Evolutionary conservation across 2,797 vertebrate genomes (phyloP).

Genomic region (Avahi laniger): DNA sequence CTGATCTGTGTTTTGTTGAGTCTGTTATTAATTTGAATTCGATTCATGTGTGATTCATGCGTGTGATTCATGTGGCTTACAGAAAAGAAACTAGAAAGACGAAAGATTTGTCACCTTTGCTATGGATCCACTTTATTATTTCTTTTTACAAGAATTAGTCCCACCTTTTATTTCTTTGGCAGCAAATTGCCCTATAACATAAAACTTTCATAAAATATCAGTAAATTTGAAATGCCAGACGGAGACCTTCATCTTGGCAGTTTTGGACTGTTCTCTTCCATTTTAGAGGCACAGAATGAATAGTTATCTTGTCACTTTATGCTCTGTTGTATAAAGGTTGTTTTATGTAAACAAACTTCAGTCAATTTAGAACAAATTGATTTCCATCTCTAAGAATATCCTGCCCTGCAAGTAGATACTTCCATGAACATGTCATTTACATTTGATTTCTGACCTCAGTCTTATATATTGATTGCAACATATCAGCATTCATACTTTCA

Average conservation of each 20-base stretch:
- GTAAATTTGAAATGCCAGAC: slow-evolving; percentile 66
- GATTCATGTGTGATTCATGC: background rate
- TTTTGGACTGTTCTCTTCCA: slow-evolving; percentile 56
- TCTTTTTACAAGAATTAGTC: slow-evolving; percentile 45
- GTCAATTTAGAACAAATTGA: slow-evolving; percentile 60
- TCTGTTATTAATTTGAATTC: background rate
- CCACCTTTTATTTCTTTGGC: slow-evolving; percentile 46
- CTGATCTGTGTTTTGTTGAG: background rate
- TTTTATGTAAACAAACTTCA: slow-evolving; percentile 60
- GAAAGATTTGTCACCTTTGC: slow-evolving; percentile 21
- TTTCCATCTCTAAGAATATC: background rate
- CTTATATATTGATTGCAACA: background rate
- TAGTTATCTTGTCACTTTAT: slow-evolving; percentile 53
- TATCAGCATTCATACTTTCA: background rate
- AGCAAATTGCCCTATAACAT: slow-evolving; percentile 65
- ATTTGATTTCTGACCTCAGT: slow-evolving; percentile 45
- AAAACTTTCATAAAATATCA: slow-evolving; percentile 69
- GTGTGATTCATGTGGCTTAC: background rate
- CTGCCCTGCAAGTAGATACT: background rate
- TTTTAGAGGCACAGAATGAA: slow-evolving; percentile 45
- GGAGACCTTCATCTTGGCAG: slow-evolving; percentile 41
- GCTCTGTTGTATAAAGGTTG: slow-evolving; percentile 47
- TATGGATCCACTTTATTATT: background rate
- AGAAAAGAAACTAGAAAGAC: background rate
- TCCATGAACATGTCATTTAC: slow-evolving; percentile 14